phyloP scores from a whole-genome alignment of 1,140 invertebrate species.

The Penaeus indicus region DNA sequence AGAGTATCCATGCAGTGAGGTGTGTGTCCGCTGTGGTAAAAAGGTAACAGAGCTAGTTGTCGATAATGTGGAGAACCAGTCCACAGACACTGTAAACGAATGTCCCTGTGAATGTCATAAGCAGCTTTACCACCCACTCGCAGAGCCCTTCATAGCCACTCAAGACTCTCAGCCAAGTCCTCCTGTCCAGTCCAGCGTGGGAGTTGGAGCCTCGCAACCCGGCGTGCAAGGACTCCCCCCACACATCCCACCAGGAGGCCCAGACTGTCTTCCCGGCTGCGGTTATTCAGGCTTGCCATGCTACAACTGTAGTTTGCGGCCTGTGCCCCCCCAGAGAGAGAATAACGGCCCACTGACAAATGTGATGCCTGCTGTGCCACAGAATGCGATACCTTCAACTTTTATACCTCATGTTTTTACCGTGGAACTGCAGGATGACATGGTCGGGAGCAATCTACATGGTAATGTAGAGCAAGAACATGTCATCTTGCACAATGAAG shows the following conservation, averaged over 20 bases:
- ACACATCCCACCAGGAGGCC: conserved; percentile 20
- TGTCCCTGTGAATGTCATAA: conserved; percentile 33
- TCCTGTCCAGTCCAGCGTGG: background rate
- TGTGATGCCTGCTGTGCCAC: too few species aligned
- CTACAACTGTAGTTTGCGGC: conserved; percentile 9
- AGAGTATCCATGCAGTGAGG: conserved; percentile 14
- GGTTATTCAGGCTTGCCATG: conserved; percentile 39
- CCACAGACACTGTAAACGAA: background rate
- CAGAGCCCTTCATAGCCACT: too few species aligned
- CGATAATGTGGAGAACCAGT: background rate
- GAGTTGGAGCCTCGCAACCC: too few species aligned
- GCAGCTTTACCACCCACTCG: background rate
- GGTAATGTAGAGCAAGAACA: background rate
- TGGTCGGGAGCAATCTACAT: background rate
- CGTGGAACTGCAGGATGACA: background rate
- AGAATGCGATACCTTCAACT: background rate
- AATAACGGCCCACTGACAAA: too few species aligned
- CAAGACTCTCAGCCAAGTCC: too few species aligned
- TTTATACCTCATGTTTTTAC: conserved; percentile 31
- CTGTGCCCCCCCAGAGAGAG: too few species aligned
- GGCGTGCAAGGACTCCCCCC: background rate
- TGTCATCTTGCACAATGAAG: background rate
- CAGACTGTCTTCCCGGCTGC: conserved; percentile 20
- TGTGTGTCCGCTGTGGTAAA: conserved; percentile 13
- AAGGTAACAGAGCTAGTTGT: background rate